Evolutionary conservation across 2,797 vertebrate genomes (phyloP).

Genomic region (Poecilia wingei): DNA sequence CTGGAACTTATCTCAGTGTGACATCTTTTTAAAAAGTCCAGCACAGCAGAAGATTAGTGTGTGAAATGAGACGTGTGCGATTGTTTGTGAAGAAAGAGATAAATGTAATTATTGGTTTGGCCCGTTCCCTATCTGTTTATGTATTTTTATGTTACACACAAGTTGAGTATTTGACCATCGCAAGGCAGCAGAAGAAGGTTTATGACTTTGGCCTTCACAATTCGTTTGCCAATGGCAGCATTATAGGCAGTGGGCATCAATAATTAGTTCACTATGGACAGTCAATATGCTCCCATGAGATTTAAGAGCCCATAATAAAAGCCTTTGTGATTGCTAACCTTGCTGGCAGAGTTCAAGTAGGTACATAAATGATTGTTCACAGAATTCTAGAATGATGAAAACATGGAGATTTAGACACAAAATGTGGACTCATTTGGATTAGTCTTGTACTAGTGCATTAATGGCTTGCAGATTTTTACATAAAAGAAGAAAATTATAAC

Average conservation of each 20-base stretch:
- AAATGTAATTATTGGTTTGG: not conserved
- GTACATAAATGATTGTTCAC: constrained; percentile 67
- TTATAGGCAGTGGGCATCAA: constrained; percentile 78
- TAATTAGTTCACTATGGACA: constrained; percentile 80
- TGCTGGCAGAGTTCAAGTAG: constrained; percentile 56
- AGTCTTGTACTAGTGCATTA: too few relatives aligned
- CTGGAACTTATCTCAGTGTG: constrained; percentile 73
- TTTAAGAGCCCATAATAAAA: constrained; percentile 76
- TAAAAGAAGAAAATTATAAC: not conserved
- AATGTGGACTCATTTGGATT: not conserved
- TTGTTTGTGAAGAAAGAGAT: constrained; percentile 12
- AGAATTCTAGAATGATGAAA: constrained; percentile 30
- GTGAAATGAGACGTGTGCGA: constrained; percentile 73
- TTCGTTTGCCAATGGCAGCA: constrained; percentile 62
- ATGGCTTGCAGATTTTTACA: too few relatives aligned
- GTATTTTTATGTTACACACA: not conserved
- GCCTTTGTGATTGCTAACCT: constrained; percentile 45
- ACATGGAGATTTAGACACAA: not conserved
- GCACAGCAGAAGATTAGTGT: constrained; percentile 66
- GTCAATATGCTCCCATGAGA: constrained; percentile 73
- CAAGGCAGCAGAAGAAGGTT: constrained; percentile 49
- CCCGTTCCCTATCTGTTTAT: not conserved
- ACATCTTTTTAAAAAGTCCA: constrained; percentile 78
- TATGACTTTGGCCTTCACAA: constrained; percentile 54
- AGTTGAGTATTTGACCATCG: constrained; percentile 25